Base-by-base conservation (phyloP, 2,797 vertebrate genomes). In the Danio jaintianensis region DNA sequence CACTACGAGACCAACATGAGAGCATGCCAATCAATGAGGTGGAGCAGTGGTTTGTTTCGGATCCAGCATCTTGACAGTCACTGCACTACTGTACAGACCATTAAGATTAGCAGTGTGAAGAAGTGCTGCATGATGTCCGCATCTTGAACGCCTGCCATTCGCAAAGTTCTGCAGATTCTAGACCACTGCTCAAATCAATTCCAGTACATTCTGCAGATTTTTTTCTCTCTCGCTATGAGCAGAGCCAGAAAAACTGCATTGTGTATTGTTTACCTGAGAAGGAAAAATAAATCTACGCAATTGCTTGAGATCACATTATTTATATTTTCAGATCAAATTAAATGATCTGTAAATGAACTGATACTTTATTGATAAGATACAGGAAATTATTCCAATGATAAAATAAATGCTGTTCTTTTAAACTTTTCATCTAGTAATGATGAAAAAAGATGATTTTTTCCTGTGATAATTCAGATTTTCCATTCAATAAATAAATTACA, bases 1-100 rank as follows among this genome's bases (percentile, higher is more conserved):
- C 16, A 10, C 68, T 77, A 29, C 29, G 29, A 29, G 29, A 29
- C 59, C 71, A 45, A 40, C 68, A 15, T 36, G 68, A 72, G 11
- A 59, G 20, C 20, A 45, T 12, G 36, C 56, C 61, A 74, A 62
- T 59, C 38, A 47, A 47, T 50, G 29, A 40, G 42, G 61, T 15
- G 47, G 15, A 74, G 20, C 9, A 42, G 8, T 1, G 45, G 55
- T 42, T 52, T 38, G 29, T 36, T 56, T 43, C 12, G 38, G 62
- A 76, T 66, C 38, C 38, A 76, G 63, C 20, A 15, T 42, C 0
- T 4, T 42, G 48, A 53, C 61, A n/a, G n/a, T 63, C 36, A 15
- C 55, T 64, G 13, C 52, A 12, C 12, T 55, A 64, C 48, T n/a
- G 53, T 22, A 59, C 12, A 58, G 29, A 29, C 29, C 29, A 29